A percentile compares a stretch with the other conserved stretches of the same genome.
phyloP scores from a whole-genome alignment of 1,140 invertebrate genomes.

The Zaprionus lachaisei region DNA sequence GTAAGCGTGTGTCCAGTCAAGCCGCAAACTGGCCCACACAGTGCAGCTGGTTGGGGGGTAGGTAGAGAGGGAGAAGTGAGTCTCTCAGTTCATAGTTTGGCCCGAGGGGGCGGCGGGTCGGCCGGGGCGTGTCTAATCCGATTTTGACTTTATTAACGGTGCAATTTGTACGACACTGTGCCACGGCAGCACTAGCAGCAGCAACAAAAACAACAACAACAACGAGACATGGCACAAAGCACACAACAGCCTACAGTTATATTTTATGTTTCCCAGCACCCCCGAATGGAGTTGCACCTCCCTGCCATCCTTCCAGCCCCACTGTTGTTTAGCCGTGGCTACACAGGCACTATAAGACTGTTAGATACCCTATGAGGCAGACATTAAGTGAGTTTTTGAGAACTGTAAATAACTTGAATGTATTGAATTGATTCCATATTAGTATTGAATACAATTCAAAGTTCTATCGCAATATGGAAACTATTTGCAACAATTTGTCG shows the following conservation, averaged over 20 bases:
- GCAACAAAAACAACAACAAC: constrained; percentile 23
- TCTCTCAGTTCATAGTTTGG: background rate
- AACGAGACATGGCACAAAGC: constrained; percentile 30
- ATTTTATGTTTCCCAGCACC: constrained; percentile 23
- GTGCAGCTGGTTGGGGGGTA: constrained; percentile 20
- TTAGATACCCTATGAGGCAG: background rate
- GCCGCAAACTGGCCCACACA: constrained; percentile 23
- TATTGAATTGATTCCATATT: too few species aligned
- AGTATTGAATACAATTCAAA: too few species aligned
- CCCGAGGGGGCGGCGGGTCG: constrained; percentile 21
- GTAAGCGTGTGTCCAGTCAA: constrained; percentile 17
- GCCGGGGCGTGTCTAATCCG: constrained; percentile 69
- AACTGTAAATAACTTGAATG: too few species aligned
- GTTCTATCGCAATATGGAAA: too few species aligned
- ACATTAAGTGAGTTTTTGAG: too few species aligned
- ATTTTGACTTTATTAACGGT: constrained; percentile 81
- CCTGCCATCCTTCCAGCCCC: too few species aligned
- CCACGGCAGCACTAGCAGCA: constrained; percentile 4
- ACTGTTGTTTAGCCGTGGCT: background rate
- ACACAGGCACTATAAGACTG: background rate
- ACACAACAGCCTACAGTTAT: constrained; percentile 50
- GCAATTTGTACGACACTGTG: constrained; percentile 73
- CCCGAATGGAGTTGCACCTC: background rate
- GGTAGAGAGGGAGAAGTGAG: background rate
- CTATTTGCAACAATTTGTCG: too few species aligned